These are phyloP conservation scores for Halisarca cf. caerulea DNA, from an alignment of 37 sponge, comb jelly and placozoan genomes.

Conservation along the genomic window DNA sequence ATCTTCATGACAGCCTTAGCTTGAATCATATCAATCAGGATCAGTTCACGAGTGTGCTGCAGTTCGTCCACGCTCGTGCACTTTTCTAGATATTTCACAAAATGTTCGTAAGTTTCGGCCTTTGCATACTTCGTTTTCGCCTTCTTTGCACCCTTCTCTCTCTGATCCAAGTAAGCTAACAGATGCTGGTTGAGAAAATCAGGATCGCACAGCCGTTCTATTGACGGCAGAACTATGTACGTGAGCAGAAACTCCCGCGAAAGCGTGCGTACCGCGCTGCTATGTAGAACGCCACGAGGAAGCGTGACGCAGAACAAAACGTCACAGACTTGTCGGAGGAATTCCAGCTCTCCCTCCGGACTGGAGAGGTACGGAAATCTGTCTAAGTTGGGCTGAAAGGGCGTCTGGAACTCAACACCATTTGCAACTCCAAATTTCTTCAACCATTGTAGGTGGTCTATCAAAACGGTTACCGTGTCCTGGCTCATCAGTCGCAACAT, in stretches of 20 bases:
- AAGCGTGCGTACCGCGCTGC: conserved; percentile 62
- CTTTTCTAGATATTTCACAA: conserved; percentile 74
- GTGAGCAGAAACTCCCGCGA: conserved; percentile 67
- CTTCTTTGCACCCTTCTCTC: conserved; percentile 63
- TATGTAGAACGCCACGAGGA: conserved; percentile 45
- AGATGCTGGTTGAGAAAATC: conserved; percentile 90
- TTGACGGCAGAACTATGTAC: conserved; percentile 67
- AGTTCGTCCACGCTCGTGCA: conserved; percentile 64
- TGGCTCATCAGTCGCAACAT: conserved; percentile 57
- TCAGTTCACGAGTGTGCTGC: conserved; percentile 58
- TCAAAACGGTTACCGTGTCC: conserved; percentile 45
- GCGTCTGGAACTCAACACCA: background rate
- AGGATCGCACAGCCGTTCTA: conserved; percentile 85
- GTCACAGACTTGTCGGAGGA: conserved; percentile 68
- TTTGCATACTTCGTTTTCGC: conserved; percentile 52
- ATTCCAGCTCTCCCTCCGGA: conserved; percentile 67
- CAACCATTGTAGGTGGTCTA: conserved; percentile 46
- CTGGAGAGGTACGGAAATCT: conserved; percentile 65
- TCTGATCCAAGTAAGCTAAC: conserved; percentile 44
- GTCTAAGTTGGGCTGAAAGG: conserved; percentile 36
- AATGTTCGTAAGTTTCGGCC: conserved; percentile 69
- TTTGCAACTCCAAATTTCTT: background rate
- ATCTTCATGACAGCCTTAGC: conserved; percentile 80
- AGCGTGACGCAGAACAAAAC: conserved; percentile 68
- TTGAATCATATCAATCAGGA: conserved; percentile 90